A percentile compares a stretch with the other conserved stretches of the same genome.
Evolutionary conservation across 2,113 vertebrate genomes (phyloP).

Genomic region (Ibidorhyncha struthersii): DNA sequence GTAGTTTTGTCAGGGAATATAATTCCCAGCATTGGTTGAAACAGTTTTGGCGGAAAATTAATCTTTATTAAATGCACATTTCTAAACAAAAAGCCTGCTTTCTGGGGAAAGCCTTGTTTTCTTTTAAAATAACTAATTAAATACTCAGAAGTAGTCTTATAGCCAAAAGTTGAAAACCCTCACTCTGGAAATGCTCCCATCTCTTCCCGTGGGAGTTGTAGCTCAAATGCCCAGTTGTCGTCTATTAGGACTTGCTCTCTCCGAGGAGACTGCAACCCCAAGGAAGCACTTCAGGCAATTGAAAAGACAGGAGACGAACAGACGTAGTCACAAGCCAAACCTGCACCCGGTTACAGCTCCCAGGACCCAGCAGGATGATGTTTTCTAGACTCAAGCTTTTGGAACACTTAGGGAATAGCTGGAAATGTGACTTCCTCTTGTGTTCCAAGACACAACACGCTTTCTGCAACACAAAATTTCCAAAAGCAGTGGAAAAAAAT

Average conservation of each 20-base stretch:
- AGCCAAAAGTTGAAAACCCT: conserved; percentile 19
- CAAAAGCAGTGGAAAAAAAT: background rate
- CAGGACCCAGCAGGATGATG: background rate
- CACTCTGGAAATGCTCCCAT: background rate
- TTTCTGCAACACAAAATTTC: background rate
- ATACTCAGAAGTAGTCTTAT: background rate
- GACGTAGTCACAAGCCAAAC: background rate
- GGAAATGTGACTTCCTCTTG: background rate
- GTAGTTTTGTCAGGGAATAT: conserved; percentile 49
- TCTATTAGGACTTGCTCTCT: background rate
- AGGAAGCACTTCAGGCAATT: background rate
- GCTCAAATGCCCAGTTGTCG: background rate
- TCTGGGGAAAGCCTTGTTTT: conserved; percentile 44
- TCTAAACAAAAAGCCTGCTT: conserved; percentile 44
- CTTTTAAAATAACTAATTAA: conserved; percentile 59
- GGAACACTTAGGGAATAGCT: background rate
- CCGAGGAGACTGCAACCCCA: background rate
- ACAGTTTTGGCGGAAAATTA: conserved; percentile 49
- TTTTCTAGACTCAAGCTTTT: background rate
- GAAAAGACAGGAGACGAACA: background rate
- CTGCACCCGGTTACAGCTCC: background rate
- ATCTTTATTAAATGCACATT: conserved; percentile 62
- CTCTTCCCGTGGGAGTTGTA: background rate
- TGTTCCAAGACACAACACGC: background rate
- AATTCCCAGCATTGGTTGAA: conserved; percentile 55